Evolutionary conservation across 2,888 invertebrate genomes (phyloP).

Genomic region (Dermolepida albohirtum): DNA sequence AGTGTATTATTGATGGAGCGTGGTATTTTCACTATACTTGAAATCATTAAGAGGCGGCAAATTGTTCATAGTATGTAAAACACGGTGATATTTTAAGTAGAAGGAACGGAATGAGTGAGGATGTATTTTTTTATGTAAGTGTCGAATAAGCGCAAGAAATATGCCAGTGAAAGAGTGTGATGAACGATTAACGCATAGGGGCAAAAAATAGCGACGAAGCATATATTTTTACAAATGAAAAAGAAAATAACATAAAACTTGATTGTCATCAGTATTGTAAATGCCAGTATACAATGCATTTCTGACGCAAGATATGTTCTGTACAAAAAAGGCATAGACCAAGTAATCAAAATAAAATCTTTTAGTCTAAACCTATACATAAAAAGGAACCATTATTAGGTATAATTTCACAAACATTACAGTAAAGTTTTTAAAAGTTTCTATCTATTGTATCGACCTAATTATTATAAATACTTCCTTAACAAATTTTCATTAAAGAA

Average conservation of each 20-base stretch:
- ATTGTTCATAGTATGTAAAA: constrained; percentile 35
- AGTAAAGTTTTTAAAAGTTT: no score
- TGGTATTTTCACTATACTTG: background rate
- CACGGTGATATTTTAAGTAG: constrained; percentile 52
- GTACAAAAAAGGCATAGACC: background rate
- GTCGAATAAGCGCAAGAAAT: background rate
- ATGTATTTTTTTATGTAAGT: constrained; percentile 22
- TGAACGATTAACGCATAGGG: constrained; percentile 14
- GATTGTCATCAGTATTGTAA: constrained; percentile 19
- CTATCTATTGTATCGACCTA: no score
- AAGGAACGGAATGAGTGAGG: constrained; percentile 10
- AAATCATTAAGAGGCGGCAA: no score
- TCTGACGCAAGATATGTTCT: constrained; percentile 14
- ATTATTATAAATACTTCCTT: no score
- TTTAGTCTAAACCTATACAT: no score
- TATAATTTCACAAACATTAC: no score
- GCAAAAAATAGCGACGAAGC: constrained; percentile 35
- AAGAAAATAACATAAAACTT: constrained; percentile 17
- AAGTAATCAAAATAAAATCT: constrained; percentile 10
- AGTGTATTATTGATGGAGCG: constrained; percentile 42
- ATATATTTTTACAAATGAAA: constrained; percentile 41
- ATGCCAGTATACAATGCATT: constrained; percentile 1
- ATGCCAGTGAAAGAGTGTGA: constrained; percentile 7
- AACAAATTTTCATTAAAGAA: no score
- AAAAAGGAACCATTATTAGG: no score